A percentile compares a stretch with the other conserved stretches of the same genome.
Evolutionary conservation across 2,888 invertebrate genomes (phyloP).

Genomic region (Serripes groenlandicus): DNA sequence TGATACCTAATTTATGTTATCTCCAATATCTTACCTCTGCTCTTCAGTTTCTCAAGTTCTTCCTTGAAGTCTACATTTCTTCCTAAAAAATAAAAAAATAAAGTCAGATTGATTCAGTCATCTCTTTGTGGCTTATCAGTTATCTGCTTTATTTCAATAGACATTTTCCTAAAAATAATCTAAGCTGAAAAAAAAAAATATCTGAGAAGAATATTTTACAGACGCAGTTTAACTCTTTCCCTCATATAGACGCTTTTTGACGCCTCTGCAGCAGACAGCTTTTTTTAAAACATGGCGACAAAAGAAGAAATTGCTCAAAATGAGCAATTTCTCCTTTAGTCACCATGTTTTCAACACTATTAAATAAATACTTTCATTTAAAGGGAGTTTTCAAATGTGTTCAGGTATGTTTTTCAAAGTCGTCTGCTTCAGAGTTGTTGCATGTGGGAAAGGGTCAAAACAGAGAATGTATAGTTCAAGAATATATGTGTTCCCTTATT

Average conservation of each 20-base stretch:
- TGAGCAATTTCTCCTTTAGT: neutral
- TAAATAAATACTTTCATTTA: neutral
- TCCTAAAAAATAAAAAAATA: conserved; percentile 36
- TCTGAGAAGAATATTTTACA: too few relatives aligned
- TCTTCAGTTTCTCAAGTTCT: conserved; percentile 52
- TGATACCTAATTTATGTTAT: too few relatives aligned
- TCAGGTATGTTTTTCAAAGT: neutral
- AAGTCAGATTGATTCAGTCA: neutral
- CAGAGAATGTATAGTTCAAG: too few relatives aligned
- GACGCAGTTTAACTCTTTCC: too few relatives aligned
- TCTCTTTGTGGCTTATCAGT: neutral
- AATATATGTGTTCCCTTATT: too few relatives aligned
- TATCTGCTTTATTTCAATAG: too few relatives aligned
- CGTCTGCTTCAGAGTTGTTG: neutral
- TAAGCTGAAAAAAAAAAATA: too few relatives aligned
- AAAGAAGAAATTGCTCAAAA: neutral
- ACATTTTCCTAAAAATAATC: too few relatives aligned
- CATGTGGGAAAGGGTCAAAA: neutral
- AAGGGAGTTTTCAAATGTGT: neutral
- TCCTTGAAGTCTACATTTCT: conserved; percentile 65
- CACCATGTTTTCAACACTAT: neutral
- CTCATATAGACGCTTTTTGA: too few relatives aligned
- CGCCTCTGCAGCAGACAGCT: too few relatives aligned
- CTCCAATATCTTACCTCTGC: conserved; percentile 59
- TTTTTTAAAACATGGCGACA: neutral